Evolutionary conservation across 1,140 invertebrate genomes (phyloP).

Genomic region (Dendrolimus kikuchii): DNA sequence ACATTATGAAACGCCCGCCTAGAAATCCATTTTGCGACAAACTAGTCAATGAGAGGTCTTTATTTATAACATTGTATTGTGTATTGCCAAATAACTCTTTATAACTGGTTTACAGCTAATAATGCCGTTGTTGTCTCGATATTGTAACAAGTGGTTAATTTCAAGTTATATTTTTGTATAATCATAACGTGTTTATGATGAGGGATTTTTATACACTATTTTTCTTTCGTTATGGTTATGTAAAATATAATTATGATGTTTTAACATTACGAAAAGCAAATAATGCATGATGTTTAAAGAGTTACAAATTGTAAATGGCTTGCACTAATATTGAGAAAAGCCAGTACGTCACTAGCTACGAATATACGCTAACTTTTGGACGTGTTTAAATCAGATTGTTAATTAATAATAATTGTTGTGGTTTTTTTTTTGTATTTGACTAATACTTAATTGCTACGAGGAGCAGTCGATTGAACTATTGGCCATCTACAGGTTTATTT

Average conservation of each 20-base stretch:
- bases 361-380: too few relatives aligned
- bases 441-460: too few relatives aligned
- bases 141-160: slow-evolving; percentile 41
- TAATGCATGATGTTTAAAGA: slow-evolving; percentile 14
- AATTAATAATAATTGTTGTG: too few relatives aligned
- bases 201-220: not conserved
- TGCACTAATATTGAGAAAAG: too few relatives aligned
- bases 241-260: slow-evolving; percentile 18
- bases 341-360: too few relatives aligned
- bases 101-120: slow-evolving; percentile 55
- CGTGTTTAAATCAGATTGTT: too few relatives aligned
- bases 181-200: too few relatives aligned
- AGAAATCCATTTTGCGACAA: slow-evolving; percentile 96
- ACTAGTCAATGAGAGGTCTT: slow-evolving; percentile 95
- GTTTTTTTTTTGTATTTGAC: too few relatives aligned
- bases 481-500: too few relatives aligned
- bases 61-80: slow-evolving; percentile 34
- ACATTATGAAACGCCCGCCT: slow-evolving; percentile 99
- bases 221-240: slow-evolving; percentile 12
- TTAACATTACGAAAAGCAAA: slow-evolving; percentile 20
- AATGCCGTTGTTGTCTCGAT: slow-evolving; percentile 58
- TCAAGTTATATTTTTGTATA: too few relatives aligned
- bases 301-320: too few relatives aligned
- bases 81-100: slow-evolving; percentile 48
- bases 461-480: too few relatives aligned